Evolutionary conservation across 2,797 vertebrate genomes (phyloP).

Genomic region (Philypnodon macrostomus): DNA sequence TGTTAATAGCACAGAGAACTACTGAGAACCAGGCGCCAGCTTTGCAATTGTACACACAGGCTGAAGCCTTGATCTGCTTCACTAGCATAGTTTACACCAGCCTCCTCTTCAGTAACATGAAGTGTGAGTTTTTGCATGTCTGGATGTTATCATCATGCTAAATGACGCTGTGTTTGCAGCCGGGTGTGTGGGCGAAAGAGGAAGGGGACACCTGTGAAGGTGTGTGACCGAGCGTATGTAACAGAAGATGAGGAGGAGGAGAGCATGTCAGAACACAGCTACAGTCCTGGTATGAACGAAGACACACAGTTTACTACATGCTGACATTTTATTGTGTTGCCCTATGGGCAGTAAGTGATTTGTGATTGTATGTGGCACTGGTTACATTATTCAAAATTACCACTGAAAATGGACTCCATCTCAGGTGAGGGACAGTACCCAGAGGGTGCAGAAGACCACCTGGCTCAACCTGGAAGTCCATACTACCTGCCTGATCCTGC

Average conservation of each 20-base stretch:
- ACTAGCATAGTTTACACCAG: not conserved
- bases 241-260: constrained; percentile 85
- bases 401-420: constrained; percentile 7
- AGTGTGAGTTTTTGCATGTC: not conserved
- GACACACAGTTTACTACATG: constrained; percentile 17
- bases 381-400: no score
- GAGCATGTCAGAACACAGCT: constrained; percentile 84
- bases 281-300: constrained; percentile 75
- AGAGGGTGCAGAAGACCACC: constrained; percentile 76
- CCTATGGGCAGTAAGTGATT: not conserved
- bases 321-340: constrained; percentile 14
- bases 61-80: not conserved
- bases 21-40: not conserved
- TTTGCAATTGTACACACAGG: not conserved
- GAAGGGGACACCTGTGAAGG: constrained; percentile 83
- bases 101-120: not conserved
- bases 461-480: constrained; percentile 77
- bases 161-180: constrained; percentile 46
- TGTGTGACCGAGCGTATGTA: constrained; percentile 80
- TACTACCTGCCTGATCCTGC: constrained; percentile 80
- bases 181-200: constrained; percentile 81
- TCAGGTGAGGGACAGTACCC: constrained; percentile 79
- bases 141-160: constrained; percentile 4
- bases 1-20: no score
- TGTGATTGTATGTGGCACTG: constrained; percentile 6